These are phyloP conservation scores for Oegoconia quadripuncta DNA, from an alignment of 2,888 invertebrate genomes.

Conservation along the genomic window DNA sequence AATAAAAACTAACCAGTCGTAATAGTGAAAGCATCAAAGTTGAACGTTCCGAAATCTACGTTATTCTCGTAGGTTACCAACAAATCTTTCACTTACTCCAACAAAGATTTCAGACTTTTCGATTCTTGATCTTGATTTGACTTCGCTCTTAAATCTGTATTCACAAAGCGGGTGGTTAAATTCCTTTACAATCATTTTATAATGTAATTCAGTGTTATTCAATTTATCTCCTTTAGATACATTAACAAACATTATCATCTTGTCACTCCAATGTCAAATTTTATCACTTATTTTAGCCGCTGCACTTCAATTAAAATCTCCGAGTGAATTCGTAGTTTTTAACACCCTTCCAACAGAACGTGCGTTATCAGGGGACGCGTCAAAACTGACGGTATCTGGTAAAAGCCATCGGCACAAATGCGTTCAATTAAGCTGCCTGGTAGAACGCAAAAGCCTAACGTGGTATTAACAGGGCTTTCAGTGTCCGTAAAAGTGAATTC, in stretches of 20 bases:
- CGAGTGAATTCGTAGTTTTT: constrained; percentile 44
- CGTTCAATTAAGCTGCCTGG: constrained; percentile 46
- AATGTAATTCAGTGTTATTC: too few relatives aligned
- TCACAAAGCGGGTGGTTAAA: too few relatives aligned
- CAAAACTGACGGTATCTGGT: constrained; percentile 63
- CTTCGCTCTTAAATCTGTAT: too few relatives aligned
- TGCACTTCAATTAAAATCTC: constrained; percentile 57
- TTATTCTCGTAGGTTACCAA: too few relatives aligned
- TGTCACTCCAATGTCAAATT: background rate
- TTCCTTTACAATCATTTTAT: too few relatives aligned
- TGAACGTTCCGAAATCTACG: too few relatives aligned
- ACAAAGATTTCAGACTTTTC: too few relatives aligned
- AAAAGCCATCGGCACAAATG: constrained; percentile 58
- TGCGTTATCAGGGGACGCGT: constrained; percentile 66
- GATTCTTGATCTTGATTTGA: too few relatives aligned
- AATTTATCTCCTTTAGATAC: too few relatives aligned
- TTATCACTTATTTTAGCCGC: constrained; percentile 23
- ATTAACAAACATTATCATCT: background rate
- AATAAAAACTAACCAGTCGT: too few relatives aligned
- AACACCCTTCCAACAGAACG: constrained; percentile 53
- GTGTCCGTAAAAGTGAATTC: background rate
- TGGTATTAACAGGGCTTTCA: constrained; percentile 20
- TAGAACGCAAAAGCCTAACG: constrained; percentile 18
- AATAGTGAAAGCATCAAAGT: too few relatives aligned
- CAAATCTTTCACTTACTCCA: background rate